A percentile compares a stretch with the other conserved stretches of the same genome.
Conservation (phyloP, 1,140 invertebrate species). For the Hylaeus anthracinus region DNA sequence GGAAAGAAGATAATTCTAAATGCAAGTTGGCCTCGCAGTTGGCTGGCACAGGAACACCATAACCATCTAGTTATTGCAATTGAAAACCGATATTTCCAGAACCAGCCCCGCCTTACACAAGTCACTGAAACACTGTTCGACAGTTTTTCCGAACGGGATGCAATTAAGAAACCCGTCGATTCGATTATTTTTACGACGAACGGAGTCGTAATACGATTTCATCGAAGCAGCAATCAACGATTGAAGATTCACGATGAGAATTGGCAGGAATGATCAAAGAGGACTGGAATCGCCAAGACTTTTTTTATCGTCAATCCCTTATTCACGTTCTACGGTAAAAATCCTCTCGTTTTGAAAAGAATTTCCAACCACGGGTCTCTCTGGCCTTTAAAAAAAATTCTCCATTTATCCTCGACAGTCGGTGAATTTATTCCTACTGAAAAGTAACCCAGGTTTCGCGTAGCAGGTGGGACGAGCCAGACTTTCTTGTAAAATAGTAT, state of each 20-base stretch:
- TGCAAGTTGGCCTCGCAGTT: too few relatives aligned
- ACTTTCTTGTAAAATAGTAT: not conserved
- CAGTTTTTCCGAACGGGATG: not conserved
- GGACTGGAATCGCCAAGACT: too few relatives aligned
- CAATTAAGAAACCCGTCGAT: not conserved
- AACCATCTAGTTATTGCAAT: not conserved
- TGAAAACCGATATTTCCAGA: not conserved
- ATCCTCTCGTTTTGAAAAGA: not conserved
- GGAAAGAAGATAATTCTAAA: too few relatives aligned
- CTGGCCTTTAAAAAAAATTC: not conserved
- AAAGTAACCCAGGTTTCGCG: not conserved
- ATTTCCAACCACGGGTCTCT: not conserved
- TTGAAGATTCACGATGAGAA: not conserved
- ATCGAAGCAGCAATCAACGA: conserved; percentile 1
- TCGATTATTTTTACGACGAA: conserved; percentile 5
- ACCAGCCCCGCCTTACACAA: not conserved
- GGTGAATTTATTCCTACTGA: not conserved
- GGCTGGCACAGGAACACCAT: not conserved
- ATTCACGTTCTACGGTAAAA: too few relatives aligned
- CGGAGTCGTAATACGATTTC: not conserved
- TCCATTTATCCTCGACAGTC: not conserved
- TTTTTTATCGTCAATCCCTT: too few relatives aligned
- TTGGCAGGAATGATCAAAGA: too few relatives aligned
- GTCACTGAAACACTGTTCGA: not conserved
- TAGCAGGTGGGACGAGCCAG: not conserved